Base-by-base conservation (phyloP, 2,797 vertebrate species). In the Cynodonichthys magdalenae region DNA sequence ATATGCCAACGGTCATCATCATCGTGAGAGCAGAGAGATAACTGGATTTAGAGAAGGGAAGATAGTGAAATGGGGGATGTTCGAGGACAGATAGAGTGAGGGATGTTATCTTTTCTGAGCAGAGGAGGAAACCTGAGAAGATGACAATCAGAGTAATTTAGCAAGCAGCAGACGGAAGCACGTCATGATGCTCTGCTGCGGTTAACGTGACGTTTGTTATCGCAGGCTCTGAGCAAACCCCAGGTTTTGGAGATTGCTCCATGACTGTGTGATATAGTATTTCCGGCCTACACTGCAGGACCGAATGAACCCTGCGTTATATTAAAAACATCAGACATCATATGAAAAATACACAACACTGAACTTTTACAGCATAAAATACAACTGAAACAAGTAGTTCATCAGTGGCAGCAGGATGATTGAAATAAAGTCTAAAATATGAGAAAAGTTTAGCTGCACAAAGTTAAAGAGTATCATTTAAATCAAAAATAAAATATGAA, bases 51-150 rank as follows among this genome's bases (percentile, higher is more conserved):
- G 87, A 90, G 81, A 88, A 88, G 79, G 78, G 79, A 63, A 87
- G 88, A 89, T 87, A 83, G 86, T 74, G 66, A 74, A 84, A 71
- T 74, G 75, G 77, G 77, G 88, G 84, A 83, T 90, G 89, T 91
- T 90, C 18, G 77, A 85, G 86, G 79, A 87, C 80, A 89, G 90
- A 92, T 87, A 92, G 85, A 89, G 79, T 68, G 80, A 87, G 83
- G 89, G 87, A 89, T 87, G 87, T 91, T 92, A 92, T 92, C 91
- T 90, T 81, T 71, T 77, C 84, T 73, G 59, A 79, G 85, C 91
- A 92, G 91, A 89, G 87, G 87, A 92, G 90, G 90, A 92, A 92
- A 91, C 89, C 86, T 89, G 84, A 91, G 90, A 85, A 91, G 90
- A 91, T 92, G 90, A 86, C 89, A 91, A 92, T 92, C 91, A 80